Percentiles rank a stretch among this genome's conserved stretches.
phyloP scores from a whole-genome alignment of 2,113 vertebrate genomes.

The Peromyscus californicus region DNA sequence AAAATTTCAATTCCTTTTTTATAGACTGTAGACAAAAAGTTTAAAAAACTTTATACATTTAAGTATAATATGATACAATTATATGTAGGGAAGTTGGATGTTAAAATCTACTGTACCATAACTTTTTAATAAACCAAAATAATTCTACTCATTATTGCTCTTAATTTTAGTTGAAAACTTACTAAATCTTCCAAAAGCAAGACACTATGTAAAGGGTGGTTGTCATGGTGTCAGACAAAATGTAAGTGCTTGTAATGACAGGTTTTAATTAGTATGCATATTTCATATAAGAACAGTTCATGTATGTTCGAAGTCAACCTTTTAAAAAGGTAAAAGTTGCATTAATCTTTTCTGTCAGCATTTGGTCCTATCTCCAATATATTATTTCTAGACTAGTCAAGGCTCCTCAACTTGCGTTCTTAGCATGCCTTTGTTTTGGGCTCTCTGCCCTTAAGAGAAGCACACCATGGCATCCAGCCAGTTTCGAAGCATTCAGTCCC shows the following conservation, averaged over 20 bases:
- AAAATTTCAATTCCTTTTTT: neutral
- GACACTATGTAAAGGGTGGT: neutral
- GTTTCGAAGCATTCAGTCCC: conserved; percentile 56
- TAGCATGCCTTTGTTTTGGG: conserved; percentile 62
- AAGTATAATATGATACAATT: neutral
- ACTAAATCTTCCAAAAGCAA: neutral
- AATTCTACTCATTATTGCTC: neutral
- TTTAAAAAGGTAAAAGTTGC: conserved; percentile 32
- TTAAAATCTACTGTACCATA: neutral
- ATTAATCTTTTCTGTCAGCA: conserved; percentile 26
- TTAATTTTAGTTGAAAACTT: neutral
- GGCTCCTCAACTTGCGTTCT: conserved; percentile 55
- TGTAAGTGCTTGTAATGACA: neutral
- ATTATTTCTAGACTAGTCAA: conserved; percentile 67
- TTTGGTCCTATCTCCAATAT: conserved; percentile 7
- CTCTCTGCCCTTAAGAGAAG: conserved; percentile 49
- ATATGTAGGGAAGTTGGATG: conserved; percentile 1
- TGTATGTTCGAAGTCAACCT: conserved; percentile 22
- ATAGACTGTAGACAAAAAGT: neutral
- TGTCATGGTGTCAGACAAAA: neutral
- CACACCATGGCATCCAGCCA: conserved; percentile 34
- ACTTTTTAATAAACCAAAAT: conserved; percentile 51
- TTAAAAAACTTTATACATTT: neutral
- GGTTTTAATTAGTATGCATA: conserved; percentile 13
- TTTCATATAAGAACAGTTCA: conserved; percentile 15